A percentile compares a stretch with the other conserved stretches of the same genome.
phyloP scores from a whole-genome alignment of 1,140 invertebrate species.

The Bradynema listronoti region DNA sequence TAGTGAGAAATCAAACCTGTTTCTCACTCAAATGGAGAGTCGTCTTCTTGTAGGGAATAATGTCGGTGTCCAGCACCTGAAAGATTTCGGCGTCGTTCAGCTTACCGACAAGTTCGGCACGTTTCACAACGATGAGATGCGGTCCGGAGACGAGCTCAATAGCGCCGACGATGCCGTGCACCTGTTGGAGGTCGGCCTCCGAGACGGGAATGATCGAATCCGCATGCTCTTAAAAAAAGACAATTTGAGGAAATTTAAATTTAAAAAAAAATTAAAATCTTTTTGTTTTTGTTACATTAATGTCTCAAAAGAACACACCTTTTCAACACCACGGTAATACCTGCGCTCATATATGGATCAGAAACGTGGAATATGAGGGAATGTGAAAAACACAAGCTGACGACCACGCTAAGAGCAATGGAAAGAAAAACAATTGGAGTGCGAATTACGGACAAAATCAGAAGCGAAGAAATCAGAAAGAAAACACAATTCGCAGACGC shows the following conservation, averaged over 20 bases:
- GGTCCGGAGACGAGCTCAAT: conserved; percentile 71
- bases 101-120: conserved; percentile 74
- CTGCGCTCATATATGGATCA: background rate
- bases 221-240: background rate
- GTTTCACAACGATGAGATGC: conserved; percentile 75
- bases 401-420: no score
- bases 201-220: conserved; percentile 43
- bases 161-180: conserved; percentile 81
- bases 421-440: no score
- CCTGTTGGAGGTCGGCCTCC: conserved; percentile 57
- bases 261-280: background rate
- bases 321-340: background rate
- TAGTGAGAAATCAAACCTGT: conserved; percentile 64
- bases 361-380: background rate
- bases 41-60: conserved; percentile 75
- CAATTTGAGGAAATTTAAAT: background rate
- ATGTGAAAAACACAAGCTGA: no score
- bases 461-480: no score
- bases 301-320: no score
- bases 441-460: no score
- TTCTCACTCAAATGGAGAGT: conserved; percentile 74
- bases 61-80: conserved; percentile 72
- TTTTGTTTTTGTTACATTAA: background rate
- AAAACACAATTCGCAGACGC: no score
- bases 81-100: conserved; percentile 79